These are phyloP conservation scores for Pseudochaenichthys georgianus DNA, from an alignment of 2,797 vertebrate species.

Conservation along the genomic window DNA sequence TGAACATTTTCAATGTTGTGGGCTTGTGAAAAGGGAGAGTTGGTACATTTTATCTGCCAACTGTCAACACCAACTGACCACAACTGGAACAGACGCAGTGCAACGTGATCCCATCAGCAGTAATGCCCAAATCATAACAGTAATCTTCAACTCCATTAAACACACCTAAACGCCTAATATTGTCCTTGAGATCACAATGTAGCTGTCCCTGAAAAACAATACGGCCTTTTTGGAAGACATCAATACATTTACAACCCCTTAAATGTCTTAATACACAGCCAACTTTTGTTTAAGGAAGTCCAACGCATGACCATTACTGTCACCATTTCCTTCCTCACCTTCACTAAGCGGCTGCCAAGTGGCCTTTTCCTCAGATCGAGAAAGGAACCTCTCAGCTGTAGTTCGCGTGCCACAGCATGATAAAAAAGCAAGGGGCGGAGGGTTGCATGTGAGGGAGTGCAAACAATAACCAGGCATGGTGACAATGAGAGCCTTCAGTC, in stretches of 20 bases:
- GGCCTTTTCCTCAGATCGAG: constrained; percentile 61
- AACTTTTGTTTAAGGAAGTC: constrained; percentile 60
- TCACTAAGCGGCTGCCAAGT: constrained; percentile 45
- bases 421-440: constrained; percentile 48
- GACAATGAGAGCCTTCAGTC: constrained; percentile 45
- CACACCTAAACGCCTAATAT: not conserved
- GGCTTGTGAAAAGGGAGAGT: not conserved
- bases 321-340: constrained; percentile 69
- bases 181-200: not conserved
- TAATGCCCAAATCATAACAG: not conserved
- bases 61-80: not conserved
- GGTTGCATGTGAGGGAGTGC: constrained; percentile 44
- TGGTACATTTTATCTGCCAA: not conserved
- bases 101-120: not conserved
- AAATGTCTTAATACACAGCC: constrained; percentile 11
- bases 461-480: constrained; percentile 62
- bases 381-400: constrained; percentile 52
- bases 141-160: not conserved
- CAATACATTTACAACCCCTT: constrained; percentile 3
- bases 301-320: constrained; percentile 49
- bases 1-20: not conserved
- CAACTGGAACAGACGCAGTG: not conserved
- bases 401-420: constrained; percentile 58
- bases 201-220: not conserved
- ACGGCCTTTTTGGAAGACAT: too few relatives aligned